Evolutionary conservation across 23 tunicate genomes (phyloP), one percentile per base, ranked within the genome.

Genomic region (Botrylloides violaceus): DNA sequence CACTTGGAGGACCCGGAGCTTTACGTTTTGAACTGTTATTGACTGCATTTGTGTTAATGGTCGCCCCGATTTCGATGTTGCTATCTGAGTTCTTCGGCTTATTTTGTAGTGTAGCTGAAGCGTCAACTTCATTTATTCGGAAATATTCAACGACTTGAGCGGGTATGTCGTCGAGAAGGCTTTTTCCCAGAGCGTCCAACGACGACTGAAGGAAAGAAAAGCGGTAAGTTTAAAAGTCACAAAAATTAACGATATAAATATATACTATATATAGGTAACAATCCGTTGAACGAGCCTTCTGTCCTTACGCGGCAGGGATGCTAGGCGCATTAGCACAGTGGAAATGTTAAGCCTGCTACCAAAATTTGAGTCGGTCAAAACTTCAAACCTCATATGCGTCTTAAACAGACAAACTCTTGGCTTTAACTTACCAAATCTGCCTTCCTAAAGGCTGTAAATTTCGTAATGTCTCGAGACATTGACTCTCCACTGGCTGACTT

Each of bases 131-230:
- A 3, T 63, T 63, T 4, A 34, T 25, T 4, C 34, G 32, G 37
- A 68, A 68, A 56, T 68, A 68, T 23, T 43, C 58, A 0, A 36
- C 59, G 32, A 68, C 29, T 43, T 68, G 74, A 36, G 26, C 0
- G 21, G 74, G 74, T 15, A 68, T 39, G 26, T 68, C 23, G 4
- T 39, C 49, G 29, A 68, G 47, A 35, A 68, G 26, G 47, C 47
- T 68, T 39, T 43, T 39, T 32, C 58, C 74, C 49, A 68, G 74
- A 19, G 58, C 47, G 9, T 37, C 58, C 56, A 43, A 23, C 74
- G 74, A 68, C 37, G 43, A 39, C 74, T 68, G 74, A 21, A 15
- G 71, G 29, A 65, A 9, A 43, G 15, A 15, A 7, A 43, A 9
- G 53, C 9, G 53, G 53, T 43, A 43, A 15, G 53, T n/a, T n/a